Evolutionary conservation across 2,113 vertebrate species (phyloP).

Genomic region (Columba livia): DNA sequence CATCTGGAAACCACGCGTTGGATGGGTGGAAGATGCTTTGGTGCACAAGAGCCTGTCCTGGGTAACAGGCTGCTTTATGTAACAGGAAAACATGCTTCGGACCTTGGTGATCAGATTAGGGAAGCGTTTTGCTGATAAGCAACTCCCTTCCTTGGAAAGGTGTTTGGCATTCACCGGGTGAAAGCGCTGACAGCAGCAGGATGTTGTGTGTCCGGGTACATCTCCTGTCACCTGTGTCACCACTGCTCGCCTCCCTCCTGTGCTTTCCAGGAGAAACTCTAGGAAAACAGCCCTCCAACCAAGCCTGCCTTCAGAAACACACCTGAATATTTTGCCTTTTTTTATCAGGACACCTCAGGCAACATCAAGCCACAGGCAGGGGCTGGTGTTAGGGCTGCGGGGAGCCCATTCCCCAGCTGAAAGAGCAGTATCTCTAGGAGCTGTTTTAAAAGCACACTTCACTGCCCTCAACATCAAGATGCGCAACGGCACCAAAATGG

Average conservation of each 20-base stretch:
- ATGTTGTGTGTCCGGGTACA: rapidly evolving
- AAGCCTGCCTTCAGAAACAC: not conserved
- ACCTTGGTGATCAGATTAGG: not conserved
- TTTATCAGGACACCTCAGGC: too few species aligned
- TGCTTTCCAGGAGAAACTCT: not conserved
- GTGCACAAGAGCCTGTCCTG: rapidly evolving
- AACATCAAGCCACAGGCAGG: rapidly evolving
- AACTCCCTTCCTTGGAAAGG: not conserved
- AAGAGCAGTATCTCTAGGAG: too few species aligned
- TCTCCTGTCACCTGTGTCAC: not conserved
- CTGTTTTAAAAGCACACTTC: not conserved
- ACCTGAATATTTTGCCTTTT: not conserved
- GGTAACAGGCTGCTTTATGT: not conserved
- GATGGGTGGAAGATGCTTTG: not conserved
- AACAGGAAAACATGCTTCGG: not conserved
- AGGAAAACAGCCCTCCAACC: not conserved
- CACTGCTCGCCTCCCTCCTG: not conserved
- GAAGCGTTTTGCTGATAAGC: not conserved
- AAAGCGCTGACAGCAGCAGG: not conserved
- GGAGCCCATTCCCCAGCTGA: not conserved
- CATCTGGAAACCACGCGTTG: not conserved
- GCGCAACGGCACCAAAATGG: rapidly evolving
- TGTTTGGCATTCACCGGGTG: not conserved
- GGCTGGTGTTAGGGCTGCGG: not conserved
- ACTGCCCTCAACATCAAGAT: not conserved